Evolutionary conservation across 2,888 invertebrate species (phyloP), one percentile per base, ranked within the genome.

Genomic region (Homarus gammarus): DNA sequence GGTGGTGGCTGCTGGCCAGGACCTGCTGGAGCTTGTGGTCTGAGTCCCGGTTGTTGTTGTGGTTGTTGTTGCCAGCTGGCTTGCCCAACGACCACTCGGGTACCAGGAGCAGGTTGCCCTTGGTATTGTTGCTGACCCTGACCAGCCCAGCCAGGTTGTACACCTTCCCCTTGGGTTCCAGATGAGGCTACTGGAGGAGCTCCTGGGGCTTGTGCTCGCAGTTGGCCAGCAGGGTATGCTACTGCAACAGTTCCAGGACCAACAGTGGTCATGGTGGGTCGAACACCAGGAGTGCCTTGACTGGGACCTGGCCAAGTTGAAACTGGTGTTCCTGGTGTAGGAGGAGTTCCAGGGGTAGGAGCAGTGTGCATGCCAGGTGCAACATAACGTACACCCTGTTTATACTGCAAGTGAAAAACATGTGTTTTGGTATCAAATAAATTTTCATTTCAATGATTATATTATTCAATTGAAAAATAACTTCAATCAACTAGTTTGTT

Each of bases 61-160:
- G 38, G 82, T 51, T 81, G 73, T 44, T 86, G 84, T 49, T 90
- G 87, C 90, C 91, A 88, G 27, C 78, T 78, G 33, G 85, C 82
- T 44, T 87, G 87, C 12, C 82, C 88, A 33, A 90, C 88, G 44
- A 88, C 64, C 36, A 90, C 88, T 38, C 90, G 51, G 31, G 83
- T 86, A 49, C 86, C 83, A 78, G 83, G 86, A 61, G 82, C 81
- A 64, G 85, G 85, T 22, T 88, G 91, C 33, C 84, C 88, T 64
- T 77, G 90, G 64, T 82, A 81, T 36, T 82, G 90, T 38, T 64
- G 75, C 40, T 91, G 91, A 2, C 72, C 75, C 56, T 78, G 89
- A 18, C 44, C 40, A 44, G 87, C 87, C 90, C 90, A 90, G 10
- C 87, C 81, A 33, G 90, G 84, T 31, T 73, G 64, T 1, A 88